Conservation (phyloP, 2,888 invertebrate species). For the Tachina grossa region DNA sequence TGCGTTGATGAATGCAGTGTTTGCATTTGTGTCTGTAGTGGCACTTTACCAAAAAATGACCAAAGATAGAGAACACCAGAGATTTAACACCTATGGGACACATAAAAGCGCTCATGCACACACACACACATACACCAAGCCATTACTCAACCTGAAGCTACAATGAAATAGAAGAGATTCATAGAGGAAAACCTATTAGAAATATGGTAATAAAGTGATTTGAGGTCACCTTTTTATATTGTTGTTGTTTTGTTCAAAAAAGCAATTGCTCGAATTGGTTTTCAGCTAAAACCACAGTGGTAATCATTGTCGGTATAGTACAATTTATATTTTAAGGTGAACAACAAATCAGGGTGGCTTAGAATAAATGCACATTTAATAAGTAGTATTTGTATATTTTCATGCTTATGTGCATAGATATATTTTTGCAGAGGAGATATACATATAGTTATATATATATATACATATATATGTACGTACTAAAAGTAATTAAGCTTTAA, state of each 20-base stretch:
- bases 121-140: conserved; percentile 1
- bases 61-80: conserved; percentile 58
- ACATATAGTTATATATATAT: too few relatives aligned
- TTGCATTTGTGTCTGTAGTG: conserved; percentile 24
- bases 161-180: conserved; percentile 30
- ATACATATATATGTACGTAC: too few relatives aligned
- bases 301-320: conserved; percentile 57
- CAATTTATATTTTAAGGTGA: conserved; percentile 52
- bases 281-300: conserved; percentile 57
- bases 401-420: neutral
- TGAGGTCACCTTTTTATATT: conserved; percentile 50
- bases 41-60: conserved; percentile 55
- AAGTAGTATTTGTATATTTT: neutral
- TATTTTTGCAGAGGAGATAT: neutral
- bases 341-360: conserved; percentile 39
- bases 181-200: conserved; percentile 54
- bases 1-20: conserved; percentile 15
- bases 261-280: conserved; percentile 57
- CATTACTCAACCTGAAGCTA: neutral
- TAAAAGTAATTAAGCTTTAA: conserved; percentile 33
- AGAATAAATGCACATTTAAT: neutral
- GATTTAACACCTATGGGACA: conserved; percentile 60
- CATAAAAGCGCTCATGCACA: neutral
- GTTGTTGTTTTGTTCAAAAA: conserved; percentile 48
- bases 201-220: conserved; percentile 70